Conservation (phyloP, 2,113 vertebrate species). For the Mustelus asterias region DNA sequence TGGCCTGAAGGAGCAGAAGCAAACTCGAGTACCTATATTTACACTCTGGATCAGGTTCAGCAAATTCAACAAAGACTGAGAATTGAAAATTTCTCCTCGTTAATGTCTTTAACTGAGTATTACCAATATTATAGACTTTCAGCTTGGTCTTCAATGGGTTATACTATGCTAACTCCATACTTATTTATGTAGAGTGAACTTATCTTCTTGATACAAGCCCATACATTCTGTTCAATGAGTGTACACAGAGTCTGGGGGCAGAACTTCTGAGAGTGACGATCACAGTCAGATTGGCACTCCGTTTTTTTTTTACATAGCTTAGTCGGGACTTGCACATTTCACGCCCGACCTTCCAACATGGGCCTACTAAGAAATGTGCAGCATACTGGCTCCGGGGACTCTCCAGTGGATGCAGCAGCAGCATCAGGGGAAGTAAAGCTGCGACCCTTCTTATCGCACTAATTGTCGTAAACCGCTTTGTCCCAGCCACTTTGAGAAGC, state of each 20-base stretch:
- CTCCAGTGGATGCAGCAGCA: too few relatives aligned
- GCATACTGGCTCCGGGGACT: too few relatives aligned
- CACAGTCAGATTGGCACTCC: too few relatives aligned
- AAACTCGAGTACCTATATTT: not conserved
- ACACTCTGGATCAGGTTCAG: not conserved
- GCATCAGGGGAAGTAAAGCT: too few relatives aligned
- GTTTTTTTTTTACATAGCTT: too few relatives aligned
- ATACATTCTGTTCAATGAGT: not conserved
- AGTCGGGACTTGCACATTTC: too few relatives aligned
- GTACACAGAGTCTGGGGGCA: not conserved
- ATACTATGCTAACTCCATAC: not conserved
- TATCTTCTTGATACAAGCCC: not conserved
- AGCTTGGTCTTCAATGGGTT: not conserved
- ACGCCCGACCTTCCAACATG: too few relatives aligned
- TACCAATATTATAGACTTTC: not conserved
- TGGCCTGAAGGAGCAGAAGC: not conserved
- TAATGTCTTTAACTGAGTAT: not conserved
- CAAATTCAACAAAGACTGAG: not conserved
- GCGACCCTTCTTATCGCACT: too few relatives aligned
- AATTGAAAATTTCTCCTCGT: not conserved
- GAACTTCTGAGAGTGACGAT: too few relatives aligned
- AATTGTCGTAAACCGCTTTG: too few relatives aligned
- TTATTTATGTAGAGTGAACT: not conserved
- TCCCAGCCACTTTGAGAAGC: too few relatives aligned
- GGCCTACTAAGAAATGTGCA: too few relatives aligned